phyloP scores from a whole-genome alignment of 2,113 vertebrate genomes.

The Ifrita kowaldi region DNA sequence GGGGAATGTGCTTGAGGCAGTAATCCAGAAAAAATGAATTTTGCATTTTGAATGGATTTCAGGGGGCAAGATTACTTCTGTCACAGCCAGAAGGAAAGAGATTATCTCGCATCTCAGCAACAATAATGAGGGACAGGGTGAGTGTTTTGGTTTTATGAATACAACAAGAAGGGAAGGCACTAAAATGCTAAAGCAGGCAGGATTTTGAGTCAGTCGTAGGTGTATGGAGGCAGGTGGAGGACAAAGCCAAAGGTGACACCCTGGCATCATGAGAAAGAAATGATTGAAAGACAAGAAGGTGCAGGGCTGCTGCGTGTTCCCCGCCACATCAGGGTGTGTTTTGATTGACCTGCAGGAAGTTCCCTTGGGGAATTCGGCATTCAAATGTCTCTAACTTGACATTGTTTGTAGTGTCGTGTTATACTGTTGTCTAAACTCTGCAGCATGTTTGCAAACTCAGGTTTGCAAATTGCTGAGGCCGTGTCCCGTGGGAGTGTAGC shows the following conservation, averaged over 20 bases:
- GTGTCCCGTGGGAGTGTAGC: not conserved
- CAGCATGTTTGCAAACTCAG: not conserved
- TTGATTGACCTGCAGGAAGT: not conserved
- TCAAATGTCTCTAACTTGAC: not conserved
- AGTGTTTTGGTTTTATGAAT: not conserved
- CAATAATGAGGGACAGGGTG: not conserved
- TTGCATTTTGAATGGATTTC: conserved; percentile 57
- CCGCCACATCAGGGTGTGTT: fast-evolving
- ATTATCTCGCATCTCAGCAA: not conserved
- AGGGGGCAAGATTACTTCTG: not conserved
- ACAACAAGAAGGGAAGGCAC: not conserved
- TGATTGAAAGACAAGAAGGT: not conserved
- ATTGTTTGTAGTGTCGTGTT: fast-evolving
- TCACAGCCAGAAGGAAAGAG: not conserved
- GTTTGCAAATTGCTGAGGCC: not conserved
- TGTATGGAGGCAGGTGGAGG: not conserved
- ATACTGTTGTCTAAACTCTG: not conserved
- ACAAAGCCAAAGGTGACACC: not conserved
- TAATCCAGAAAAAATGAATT: conserved; percentile 48
- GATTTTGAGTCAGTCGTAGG: not conserved
- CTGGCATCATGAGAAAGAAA: not conserved
- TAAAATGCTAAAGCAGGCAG: not conserved
- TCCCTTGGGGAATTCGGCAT: not conserved
- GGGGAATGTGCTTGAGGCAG: conserved; percentile 13
- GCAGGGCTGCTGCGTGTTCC: not conserved